Conservation (phyloP, 2,888 invertebrate genomes). For the Amblyjoppa fuscipennis region DNA sequence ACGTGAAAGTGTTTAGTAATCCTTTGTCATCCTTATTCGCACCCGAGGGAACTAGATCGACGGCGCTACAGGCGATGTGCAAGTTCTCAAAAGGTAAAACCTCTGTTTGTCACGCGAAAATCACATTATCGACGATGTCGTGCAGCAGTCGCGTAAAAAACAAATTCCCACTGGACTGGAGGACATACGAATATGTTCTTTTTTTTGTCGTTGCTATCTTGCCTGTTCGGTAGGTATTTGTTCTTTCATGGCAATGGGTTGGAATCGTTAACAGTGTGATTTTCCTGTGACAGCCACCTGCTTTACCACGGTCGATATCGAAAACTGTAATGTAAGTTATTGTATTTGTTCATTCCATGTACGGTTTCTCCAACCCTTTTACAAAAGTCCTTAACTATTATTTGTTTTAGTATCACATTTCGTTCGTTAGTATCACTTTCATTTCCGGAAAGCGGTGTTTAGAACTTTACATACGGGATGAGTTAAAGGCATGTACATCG, state of each 20-base stretch:
- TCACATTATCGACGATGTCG: neutral
- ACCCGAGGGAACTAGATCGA: neutral
- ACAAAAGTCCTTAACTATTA: no score
- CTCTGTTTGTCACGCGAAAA: neutral
- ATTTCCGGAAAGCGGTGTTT: no score
- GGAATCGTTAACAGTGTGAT: neutral
- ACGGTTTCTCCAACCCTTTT: no score
- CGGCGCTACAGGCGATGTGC: neutral
- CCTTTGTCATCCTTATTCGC: neutral
- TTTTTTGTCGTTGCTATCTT: neutral
- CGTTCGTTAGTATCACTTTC: no score
- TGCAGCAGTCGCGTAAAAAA: neutral
- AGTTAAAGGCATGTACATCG: no score
- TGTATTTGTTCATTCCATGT: no score
- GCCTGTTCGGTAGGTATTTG: neutral
- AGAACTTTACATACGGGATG: no score
- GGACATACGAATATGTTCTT: neutral
- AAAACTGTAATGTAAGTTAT: no score
- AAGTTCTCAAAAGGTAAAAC: neutral
- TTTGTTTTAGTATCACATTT: no score
- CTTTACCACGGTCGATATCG: neutral
- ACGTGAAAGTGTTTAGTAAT: neutral
- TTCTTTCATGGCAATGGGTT: neutral
- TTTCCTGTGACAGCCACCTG: neutral
- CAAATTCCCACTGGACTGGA: neutral